phyloP scores from a whole-genome alignment of 1,140 invertebrate genomes.

The Limonius californicus region DNA sequence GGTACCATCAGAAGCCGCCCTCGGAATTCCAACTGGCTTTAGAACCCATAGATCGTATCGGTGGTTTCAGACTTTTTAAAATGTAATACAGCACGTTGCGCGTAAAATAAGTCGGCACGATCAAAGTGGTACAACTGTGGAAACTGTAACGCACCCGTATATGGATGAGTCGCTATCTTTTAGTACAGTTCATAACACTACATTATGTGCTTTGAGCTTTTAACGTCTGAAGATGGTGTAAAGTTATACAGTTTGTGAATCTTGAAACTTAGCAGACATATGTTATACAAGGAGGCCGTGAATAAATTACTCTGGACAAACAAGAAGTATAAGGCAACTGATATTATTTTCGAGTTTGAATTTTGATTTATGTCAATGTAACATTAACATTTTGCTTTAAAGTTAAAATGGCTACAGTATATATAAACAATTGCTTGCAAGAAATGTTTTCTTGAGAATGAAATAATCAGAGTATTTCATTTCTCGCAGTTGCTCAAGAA shows the following conservation, averaged over 20 bases:
- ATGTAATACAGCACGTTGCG: slow-evolving; percentile 17
- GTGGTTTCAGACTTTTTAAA: slow-evolving; percentile 13
- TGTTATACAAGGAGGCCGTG: neutral
- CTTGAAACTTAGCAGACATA: neutral
- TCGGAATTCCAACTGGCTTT: neutral
- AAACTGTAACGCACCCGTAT: slow-evolving; percentile 12
- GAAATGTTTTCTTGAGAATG: no score
- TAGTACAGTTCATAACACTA: neutral
- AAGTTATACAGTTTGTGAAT: neutral
- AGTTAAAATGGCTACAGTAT: no score
- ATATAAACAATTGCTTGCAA: no score
- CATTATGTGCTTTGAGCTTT: neutral
- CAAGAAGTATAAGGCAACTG: no score
- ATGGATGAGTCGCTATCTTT: neutral
- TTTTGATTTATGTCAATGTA: no score
- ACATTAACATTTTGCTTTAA: no score
- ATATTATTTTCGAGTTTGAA: no score
- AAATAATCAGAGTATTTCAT: no score
- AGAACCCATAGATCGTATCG: slow-evolving; percentile 16
- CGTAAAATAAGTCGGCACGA: slow-evolving; percentile 21
- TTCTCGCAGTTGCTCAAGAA: no score
- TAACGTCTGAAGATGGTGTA: neutral
- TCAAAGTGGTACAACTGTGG: slow-evolving; percentile 11
- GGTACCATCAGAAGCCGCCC: neutral
- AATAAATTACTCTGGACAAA: slow-evolving; percentile 15